Percentiles rank a stretch among this genome's conserved stretches.
Evolutionary conservation across 2,888 invertebrate species (phyloP).

Genomic region (Parasteatoda lunata): DNA sequence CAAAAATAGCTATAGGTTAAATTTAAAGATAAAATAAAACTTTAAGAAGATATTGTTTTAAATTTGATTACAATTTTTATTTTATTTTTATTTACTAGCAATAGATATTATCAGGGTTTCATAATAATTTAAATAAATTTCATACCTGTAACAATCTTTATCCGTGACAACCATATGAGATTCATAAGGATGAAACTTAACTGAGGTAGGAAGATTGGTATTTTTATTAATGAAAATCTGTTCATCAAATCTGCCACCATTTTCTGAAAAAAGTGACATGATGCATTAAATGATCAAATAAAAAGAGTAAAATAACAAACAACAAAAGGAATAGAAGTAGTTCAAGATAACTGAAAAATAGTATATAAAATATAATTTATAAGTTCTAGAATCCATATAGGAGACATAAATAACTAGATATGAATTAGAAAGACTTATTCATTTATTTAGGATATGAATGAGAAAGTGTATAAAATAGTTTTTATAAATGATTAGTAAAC

Average conservation of each 20-base stretch:
- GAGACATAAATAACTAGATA: no score
- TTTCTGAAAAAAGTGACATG: slow-evolving; percentile 22
- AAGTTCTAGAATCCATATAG: no score
- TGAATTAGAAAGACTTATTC: no score
- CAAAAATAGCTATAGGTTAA: no score
- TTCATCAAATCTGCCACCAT: slow-evolving; percentile 80
- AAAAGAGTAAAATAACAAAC: not conserved
- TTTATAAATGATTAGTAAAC: no score
- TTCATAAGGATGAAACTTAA: slow-evolving; percentile 90
- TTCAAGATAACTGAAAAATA: not conserved
- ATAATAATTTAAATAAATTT: not conserved
- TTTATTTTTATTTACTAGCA: no score
- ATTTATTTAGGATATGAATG: no score
- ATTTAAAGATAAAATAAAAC: no score
- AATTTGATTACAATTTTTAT: no score
- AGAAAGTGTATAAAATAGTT: no score
- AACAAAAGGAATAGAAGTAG: not conserved
- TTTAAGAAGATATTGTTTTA: no score
- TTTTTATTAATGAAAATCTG: slow-evolving; percentile 89
- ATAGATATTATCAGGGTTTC: no score
- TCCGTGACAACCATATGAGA: slow-evolving; percentile 90
- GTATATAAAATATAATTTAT: not conserved
- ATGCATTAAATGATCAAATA: not conserved
- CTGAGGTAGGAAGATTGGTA: slow-evolving; percentile 83
- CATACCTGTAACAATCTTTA: slow-evolving; percentile 79